Evolutionary conservation across 2,113 vertebrate genomes (phyloP).

Genomic region (Canis aureus): DNA sequence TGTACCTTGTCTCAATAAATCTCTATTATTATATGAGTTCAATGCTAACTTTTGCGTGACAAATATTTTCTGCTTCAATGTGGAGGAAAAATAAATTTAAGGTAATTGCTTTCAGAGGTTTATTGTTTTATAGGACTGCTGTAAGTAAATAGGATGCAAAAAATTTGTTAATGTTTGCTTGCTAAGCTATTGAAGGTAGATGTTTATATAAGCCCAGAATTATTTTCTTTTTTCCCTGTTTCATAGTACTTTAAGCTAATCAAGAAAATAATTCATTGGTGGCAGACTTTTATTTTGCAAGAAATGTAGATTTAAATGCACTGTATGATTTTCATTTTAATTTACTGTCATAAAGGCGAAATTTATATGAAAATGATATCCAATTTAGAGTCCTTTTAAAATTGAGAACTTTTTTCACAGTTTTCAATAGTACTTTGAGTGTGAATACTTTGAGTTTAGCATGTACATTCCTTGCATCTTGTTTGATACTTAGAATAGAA

Average conservation of each 20-base stretch:
- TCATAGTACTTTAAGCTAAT: constrained; percentile 67
- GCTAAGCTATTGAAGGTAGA: constrained; percentile 77
- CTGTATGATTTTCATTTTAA: constrained; percentile 75
- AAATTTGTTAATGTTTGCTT: constrained; percentile 82
- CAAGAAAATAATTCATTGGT: constrained; percentile 70
- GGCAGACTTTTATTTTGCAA: constrained; percentile 65
- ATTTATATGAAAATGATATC: constrained; percentile 78
- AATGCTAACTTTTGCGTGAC: constrained; percentile 81
- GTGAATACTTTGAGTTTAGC: constrained; percentile 34
- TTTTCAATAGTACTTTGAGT: constrained; percentile 41
- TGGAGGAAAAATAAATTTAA: constrained; percentile 86
- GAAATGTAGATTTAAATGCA: constrained; percentile 65
- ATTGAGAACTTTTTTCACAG: constrained; percentile 77
- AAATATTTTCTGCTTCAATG: constrained; percentile 83
- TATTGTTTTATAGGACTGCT: constrained; percentile 84
- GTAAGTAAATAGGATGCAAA: constrained; percentile 81
- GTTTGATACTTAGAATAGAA: not conserved
- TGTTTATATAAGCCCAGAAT: constrained; percentile 62
- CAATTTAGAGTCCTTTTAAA: constrained; percentile 74
- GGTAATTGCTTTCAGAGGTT: constrained; percentile 83
- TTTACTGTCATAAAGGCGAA: constrained; percentile 74
- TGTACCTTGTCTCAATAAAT: constrained; percentile 83
- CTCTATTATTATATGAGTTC: constrained; percentile 81
- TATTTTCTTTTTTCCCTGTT: constrained; percentile 71
- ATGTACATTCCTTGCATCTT: not conserved